These are phyloP conservation scores for Volucella inanis DNA, from an alignment of 2,888 invertebrate species.

Conservation along the genomic window DNA sequence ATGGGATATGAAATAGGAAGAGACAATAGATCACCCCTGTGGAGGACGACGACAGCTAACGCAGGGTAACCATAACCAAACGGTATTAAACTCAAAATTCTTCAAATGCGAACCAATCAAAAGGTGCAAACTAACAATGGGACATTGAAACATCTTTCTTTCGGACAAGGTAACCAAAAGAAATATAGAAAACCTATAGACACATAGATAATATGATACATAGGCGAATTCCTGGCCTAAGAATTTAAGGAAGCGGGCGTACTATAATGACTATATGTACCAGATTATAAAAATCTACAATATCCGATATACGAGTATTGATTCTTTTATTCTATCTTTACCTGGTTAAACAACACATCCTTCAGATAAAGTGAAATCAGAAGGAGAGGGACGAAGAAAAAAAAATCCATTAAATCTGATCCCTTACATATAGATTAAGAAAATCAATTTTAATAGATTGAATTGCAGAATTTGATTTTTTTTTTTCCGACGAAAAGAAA, in stretches of 20 bases:
- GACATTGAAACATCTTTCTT: constrained; percentile 37
- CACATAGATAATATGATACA: no score
- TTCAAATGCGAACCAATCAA: not conserved
- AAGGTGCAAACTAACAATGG: constrained; percentile 73
- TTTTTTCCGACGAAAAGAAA: not conserved
- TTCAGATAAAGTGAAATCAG: not conserved
- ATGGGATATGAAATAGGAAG: constrained; percentile 11
- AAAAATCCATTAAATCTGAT: constrained; percentile 57
- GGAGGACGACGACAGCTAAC: constrained; percentile 9
- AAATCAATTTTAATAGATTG: constrained; percentile 33
- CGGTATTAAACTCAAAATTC: not conserved
- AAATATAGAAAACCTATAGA: constrained; percentile 24
- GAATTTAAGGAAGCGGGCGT: constrained; percentile 56
- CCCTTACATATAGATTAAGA: constrained; percentile 59
- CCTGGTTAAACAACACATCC: not conserved
- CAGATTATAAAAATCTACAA: constrained; percentile 47
- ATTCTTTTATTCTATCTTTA: constrained; percentile 31
- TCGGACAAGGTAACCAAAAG: constrained; percentile 18
- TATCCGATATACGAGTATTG: constrained; percentile 64
- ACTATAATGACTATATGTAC: constrained; percentile 4
- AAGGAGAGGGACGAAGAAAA: not conserved
- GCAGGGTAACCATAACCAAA: not conserved
- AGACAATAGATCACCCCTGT: constrained; percentile 64
- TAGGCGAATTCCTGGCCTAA: not conserved
- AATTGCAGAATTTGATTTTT: constrained; percentile 63